phyloP scores from a whole-genome alignment of 2,888 invertebrate genomes.

The Scaptomyza tumidula region DNA sequence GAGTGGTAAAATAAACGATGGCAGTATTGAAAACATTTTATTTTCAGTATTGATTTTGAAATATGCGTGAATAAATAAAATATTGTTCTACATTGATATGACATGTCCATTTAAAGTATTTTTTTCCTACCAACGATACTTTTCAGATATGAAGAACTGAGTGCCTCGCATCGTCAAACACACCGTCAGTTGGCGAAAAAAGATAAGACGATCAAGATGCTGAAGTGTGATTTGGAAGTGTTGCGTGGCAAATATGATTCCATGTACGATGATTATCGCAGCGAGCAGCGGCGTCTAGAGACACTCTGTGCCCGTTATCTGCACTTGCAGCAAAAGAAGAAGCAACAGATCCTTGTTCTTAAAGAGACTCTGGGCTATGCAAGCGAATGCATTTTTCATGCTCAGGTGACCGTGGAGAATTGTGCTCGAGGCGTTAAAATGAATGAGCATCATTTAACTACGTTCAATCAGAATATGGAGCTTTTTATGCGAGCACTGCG shows the following conservation, averaged over 20 bases:
- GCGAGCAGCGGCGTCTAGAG: conserved; percentile 71
- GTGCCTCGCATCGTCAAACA: conserved; percentile 74
- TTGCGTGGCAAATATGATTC: conserved; percentile 74
- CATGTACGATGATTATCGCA: conserved; percentile 70
- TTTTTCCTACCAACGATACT: no score
- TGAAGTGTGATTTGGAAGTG: conserved; percentile 72
- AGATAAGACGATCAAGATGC: conserved; percentile 68
- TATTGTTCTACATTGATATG: no score
- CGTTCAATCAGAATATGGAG: conserved; percentile 71
- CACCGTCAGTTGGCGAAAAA: conserved; percentile 78
- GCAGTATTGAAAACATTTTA: no score
- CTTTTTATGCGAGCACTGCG: conserved; percentile 66
- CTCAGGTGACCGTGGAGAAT: conserved; percentile 59
- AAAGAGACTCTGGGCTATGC: conserved; percentile 73
- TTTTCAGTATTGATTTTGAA: no score
- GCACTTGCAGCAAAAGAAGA: conserved; percentile 74
- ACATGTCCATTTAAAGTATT: no score
- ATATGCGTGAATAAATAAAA: no score
- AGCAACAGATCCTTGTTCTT: conserved; percentile 72
- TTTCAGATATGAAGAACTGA: conserved; percentile 77
- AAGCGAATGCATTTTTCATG: conserved; percentile 71
- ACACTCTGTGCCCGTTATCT: conserved; percentile 73
- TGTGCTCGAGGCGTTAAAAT: conserved; percentile 28
- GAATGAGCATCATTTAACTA: conserved; percentile 27
- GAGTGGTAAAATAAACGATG: no score